These are phyloP conservation scores for Brachypodius melanocephalos DNA, from an alignment of 2,113 vertebrate species.

Conservation along the genomic window DNA sequence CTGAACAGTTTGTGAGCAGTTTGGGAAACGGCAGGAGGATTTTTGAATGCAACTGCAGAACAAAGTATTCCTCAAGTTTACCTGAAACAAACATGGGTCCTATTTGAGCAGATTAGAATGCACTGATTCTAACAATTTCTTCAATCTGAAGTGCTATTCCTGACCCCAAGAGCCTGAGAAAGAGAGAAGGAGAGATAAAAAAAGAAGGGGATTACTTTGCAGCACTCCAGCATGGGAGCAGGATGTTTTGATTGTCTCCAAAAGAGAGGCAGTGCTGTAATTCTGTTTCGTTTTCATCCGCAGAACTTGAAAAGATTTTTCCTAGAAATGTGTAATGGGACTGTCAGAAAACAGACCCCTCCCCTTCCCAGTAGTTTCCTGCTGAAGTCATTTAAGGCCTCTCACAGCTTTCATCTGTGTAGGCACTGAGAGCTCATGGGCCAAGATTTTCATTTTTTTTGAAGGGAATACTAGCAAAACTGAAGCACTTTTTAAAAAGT, in stretches of 20 bases:
- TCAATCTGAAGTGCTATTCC: neutral
- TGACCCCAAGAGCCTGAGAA: neutral
- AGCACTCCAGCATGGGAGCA: neutral
- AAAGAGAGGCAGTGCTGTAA: conserved; percentile 41
- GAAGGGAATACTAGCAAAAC: conserved; percentile 12
- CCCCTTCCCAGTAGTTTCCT: conserved; percentile 58
- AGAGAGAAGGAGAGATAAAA: neutral
- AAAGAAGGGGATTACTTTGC: neutral
- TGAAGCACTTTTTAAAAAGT: neutral
- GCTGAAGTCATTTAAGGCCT: conserved; percentile 62
- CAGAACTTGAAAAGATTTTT: conserved; percentile 53
- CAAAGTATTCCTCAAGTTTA: neutral
- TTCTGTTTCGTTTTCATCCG: conserved; percentile 11
- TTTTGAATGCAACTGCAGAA: neutral
- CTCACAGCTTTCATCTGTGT: conserved; percentile 56
- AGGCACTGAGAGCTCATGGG: neutral
- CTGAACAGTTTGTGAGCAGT: neutral
- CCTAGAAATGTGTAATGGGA: conserved; percentile 57
- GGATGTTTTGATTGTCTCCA: conserved; percentile 32
- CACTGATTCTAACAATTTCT: neutral
- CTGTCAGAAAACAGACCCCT: conserved; percentile 64
- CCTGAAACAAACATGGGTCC: neutral
- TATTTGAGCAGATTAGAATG: neutral
- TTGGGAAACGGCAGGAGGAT: neutral
- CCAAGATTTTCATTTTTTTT: conserved; percentile 33